Evolutionary conservation across 2,888 invertebrate genomes (phyloP).

Genomic region (Dryobotodes eremita): DNA sequence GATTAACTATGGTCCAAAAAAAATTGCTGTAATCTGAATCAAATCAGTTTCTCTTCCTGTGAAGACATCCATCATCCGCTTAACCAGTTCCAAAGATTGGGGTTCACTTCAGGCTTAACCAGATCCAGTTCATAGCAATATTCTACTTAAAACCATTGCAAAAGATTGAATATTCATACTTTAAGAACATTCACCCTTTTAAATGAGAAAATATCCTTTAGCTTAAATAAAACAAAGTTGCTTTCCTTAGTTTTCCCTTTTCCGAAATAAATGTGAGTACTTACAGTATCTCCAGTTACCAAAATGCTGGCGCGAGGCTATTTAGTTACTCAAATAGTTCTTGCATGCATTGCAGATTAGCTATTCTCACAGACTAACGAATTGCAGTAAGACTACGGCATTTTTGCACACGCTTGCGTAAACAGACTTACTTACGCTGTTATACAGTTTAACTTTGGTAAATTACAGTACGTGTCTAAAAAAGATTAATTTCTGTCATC

Average conservation of each 20-base stretch:
- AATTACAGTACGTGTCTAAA: neutral
- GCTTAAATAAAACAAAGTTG: neutral
- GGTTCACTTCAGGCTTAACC: neutral
- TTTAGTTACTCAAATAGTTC: constrained; percentile 79
- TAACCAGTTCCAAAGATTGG: no score
- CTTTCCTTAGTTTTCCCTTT: neutral
- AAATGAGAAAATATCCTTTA: neutral
- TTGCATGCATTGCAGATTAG: constrained; percentile 80
- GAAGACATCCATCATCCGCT: neutral
- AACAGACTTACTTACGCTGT: neutral
- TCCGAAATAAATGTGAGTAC: constrained; percentile 29
- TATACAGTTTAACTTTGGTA: neutral
- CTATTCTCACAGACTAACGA: constrained; percentile 62
- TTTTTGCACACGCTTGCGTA: neutral
- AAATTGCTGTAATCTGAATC: neutral
- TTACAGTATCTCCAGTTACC: constrained; percentile 47
- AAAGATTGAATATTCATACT: neutral
- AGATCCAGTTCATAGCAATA: neutral
- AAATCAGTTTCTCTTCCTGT: neutral
- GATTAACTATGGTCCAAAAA: neutral
- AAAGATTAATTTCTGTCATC: neutral
- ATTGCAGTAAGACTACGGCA: constrained; percentile 21
- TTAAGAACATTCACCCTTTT: no score
- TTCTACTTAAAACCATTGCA: no score
- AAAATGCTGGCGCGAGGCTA: constrained; percentile 67